These are phyloP conservation scores for Calliphora vicina DNA, from an alignment of 1,140 invertebrate species.

Conservation along the genomic window DNA sequence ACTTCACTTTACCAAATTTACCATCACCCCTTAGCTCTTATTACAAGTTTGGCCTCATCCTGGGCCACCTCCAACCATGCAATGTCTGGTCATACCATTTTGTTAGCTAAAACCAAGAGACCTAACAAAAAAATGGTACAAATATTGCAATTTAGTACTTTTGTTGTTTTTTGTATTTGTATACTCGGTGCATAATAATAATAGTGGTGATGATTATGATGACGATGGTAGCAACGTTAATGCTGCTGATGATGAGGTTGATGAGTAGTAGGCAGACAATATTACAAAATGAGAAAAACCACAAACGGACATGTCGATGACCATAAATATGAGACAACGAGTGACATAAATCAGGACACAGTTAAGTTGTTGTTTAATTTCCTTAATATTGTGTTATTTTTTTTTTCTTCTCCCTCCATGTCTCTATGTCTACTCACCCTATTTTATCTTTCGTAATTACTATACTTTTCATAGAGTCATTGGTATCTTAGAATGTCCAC, in stretches of 20 bases:
- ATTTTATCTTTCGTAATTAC: no score
- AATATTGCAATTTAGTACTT: not conserved
- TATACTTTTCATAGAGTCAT: not conserved
- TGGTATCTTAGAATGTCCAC: not conserved
- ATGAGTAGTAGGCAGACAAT: not conserved
- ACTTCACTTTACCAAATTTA: not conserved
- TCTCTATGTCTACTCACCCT: no score
- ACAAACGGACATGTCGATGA: slow-evolving; percentile 34
- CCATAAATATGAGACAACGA: slow-evolving; percentile 18
- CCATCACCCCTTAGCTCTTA: no score
- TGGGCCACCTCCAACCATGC: no score
- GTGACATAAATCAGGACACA: slow-evolving; percentile 23
- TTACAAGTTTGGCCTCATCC: no score
- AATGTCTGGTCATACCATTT: no score
- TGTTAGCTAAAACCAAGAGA: no score
- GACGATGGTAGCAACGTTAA: no score
- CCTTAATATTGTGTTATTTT: slow-evolving; percentile 20
- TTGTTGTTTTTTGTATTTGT: not conserved
- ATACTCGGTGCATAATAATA: not conserved
- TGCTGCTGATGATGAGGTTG: no score
- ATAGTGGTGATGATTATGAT: not conserved
- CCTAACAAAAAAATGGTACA: not conserved
- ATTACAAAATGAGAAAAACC: slow-evolving; percentile 15
- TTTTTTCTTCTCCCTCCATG: not conserved
- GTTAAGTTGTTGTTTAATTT: slow-evolving; percentile 27